Evolutionary conservation across 2,797 vertebrate species (phyloP), one percentile per base, ranked within the genome.

Genomic region (Ceryle rudis): DNA sequence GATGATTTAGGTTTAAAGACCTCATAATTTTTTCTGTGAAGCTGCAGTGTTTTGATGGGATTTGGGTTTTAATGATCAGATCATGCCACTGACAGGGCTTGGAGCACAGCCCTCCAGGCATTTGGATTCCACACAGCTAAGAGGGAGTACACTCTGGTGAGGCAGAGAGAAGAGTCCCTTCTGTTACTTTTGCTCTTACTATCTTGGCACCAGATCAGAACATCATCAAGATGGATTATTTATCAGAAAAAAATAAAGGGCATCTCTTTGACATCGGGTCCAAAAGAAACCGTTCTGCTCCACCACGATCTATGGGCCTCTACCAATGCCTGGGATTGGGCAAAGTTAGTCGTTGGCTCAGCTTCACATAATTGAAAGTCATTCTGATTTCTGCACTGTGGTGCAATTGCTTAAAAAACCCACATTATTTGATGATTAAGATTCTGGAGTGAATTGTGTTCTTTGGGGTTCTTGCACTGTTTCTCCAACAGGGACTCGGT

Each of bases 401-500:
- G 93, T 60, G 37, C 98, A 98, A 98, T 98, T 98, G 96, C 97
- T 96, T 66, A 31, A 98, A 98, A 41, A 97, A 97, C 96, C 7
- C 85, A 58, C 15, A 86, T 99, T 98, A 99, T 99, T 98, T 98
- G 98, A 97, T 98, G 98, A 99, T 99, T 99, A 98, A 97, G 98
- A 99, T 99, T 99, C 98, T 98, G 98, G 98, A 98, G 98, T 98
- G 98, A 98, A 98, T 98, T 98, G 97, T 98, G 98, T 98, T 98
- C 97, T 98, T 97, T 97, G 92, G 97, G 98, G 98, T 97, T 97
- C 97, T 96, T 95, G 91, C 98, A 95, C 98, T 79, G 96, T 95
- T 97, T 97, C 96, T 97, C 95, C 97, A 98, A 98, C 91, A 69
- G 98, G 98, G 98, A 98, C 98, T 98, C 95, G 96, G 98, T 98